Evolutionary conservation across 2,888 invertebrate species (phyloP), one percentile per base, ranked within the genome.

Genomic region (Cybosia mesomella): DNA sequence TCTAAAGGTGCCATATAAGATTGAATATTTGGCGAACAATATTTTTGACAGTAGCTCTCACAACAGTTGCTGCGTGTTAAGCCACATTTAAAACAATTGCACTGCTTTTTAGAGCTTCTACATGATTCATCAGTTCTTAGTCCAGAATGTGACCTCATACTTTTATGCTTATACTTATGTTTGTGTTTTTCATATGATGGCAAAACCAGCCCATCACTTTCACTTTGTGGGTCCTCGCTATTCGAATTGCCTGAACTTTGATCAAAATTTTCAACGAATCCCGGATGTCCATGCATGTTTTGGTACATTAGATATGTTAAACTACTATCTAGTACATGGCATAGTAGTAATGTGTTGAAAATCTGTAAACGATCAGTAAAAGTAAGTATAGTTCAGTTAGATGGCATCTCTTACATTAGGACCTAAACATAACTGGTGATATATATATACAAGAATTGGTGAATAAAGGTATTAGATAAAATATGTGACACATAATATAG

Each of bases 331-430:
- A 62, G 22, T 28, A 22, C 8, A 32, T 62, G 62, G 13, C 10
- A 62, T 15, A 62, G 62, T 34, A 62, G 21, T 18, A 62, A 34
- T 34, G 18, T 34, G 21, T 62, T 62, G 13, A 62, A 62, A 62
- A 53, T 54, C 62, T 62, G 62, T 15, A 62, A 61, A 54, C 9
- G 32, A 1, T 53, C 4, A 34, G 4, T 22, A 32, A 49, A 49
- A 39, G 22, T 13, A 24, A 55, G 22, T 13, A 55, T 43, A 55
- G 22, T 24, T 55, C 13, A 13, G n/a, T n/a, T n/a, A n/a, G n/a
- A n/a, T n/a, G n/a, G n/a, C n/a, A n/a, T n/a, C n/a, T n/a, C n/a
- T n/a, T n/a, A n/a, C n/a, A n/a, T n/a, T n/a, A n/a, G n/a, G n/a
- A n/a, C 21, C 3, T 54, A n/a, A 11, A 22, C 10, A 54, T 11